A percentile compares a stretch with the other conserved stretches of the same genome.
Evolutionary conservation across 1,140 invertebrate species (phyloP).

Genomic region (Drosophila ficusphila): DNA sequence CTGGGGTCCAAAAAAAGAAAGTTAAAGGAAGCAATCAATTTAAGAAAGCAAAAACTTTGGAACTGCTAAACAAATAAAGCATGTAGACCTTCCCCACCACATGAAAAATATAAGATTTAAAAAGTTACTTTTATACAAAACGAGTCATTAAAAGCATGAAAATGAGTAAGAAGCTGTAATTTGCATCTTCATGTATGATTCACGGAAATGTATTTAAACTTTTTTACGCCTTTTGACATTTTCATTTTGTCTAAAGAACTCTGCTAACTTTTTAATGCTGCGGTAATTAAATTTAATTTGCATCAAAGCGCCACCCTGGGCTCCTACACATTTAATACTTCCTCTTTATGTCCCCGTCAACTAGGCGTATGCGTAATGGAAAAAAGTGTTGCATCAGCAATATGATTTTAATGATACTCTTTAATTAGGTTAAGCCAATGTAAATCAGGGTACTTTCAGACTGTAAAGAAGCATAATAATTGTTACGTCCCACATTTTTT

Average conservation of each 20-base stretch:
- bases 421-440: not conserved
- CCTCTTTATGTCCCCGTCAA: constrained; percentile 54
- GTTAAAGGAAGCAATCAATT: not conserved
- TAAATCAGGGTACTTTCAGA: too few relatives aligned
- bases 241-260: constrained; percentile 43
- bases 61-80: not conserved
- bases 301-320: constrained; percentile 24
- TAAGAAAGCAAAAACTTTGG: not conserved
- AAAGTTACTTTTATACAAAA: too few relatives aligned
- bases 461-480: too few relatives aligned
- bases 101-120: too few relatives aligned
- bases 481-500: too few relatives aligned
- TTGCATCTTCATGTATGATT: constrained; percentile 5
- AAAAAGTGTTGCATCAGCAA: not conserved
- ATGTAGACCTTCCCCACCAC: not conserved
- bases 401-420: not conserved
- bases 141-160: not conserved
- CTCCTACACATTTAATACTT: constrained; percentile 15
- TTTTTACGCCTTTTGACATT: constrained; percentile 40
- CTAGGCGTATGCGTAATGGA: constrained; percentile 56
- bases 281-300: constrained; percentile 68
- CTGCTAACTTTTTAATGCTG: constrained; percentile 53
- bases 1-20: not conserved
- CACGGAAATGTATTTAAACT: constrained; percentile 34
- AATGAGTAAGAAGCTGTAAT: constrained; percentile 1